These are phyloP conservation scores for Ptychoptera albimana DNA, from an alignment of 2,888 invertebrate genomes.

Conservation along the genomic window DNA sequence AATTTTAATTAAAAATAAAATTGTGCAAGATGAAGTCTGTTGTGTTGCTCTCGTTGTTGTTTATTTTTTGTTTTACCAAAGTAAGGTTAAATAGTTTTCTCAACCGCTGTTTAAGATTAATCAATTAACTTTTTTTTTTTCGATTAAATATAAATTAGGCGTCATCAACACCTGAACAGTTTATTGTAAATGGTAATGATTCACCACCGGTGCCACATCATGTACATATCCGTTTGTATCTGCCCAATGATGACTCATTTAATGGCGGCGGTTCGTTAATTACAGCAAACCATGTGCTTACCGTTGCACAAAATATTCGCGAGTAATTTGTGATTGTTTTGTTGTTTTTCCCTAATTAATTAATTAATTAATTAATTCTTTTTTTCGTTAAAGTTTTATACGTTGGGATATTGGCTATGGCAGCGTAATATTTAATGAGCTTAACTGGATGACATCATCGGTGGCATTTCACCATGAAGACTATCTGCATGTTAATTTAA, in stretches of 20 bases:
- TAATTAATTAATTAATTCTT: too few species aligned
- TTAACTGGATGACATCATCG: neutral
- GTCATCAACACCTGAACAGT: too few species aligned
- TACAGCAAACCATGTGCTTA: neutral
- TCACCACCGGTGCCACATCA: slow-evolving; percentile 1
- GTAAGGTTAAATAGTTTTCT: too few species aligned
- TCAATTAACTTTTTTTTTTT: too few species aligned
- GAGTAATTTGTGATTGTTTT: neutral
- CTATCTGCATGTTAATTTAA: neutral
- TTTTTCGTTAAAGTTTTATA: neutral
- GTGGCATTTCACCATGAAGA: slow-evolving; percentile 1
- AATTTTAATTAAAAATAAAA: too few species aligned
- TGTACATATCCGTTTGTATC: slow-evolving; percentile 3
- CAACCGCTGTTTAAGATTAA: too few species aligned
- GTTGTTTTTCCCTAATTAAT: too few species aligned
- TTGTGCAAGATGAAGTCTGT: too few species aligned
- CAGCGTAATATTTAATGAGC: neutral
- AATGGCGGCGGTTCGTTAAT: neutral
- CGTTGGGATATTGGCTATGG: slow-evolving; percentile 4
- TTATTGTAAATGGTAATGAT: too few species aligned
- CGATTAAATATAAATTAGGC: too few species aligned
- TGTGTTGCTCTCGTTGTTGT: too few species aligned
- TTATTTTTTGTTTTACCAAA: too few species aligned
- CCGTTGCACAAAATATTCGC: neutral
- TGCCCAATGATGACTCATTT: neutral